phyloP scores from a whole-genome alignment of 2,888 invertebrate genomes.

The Agapetus fuscipes region DNA sequence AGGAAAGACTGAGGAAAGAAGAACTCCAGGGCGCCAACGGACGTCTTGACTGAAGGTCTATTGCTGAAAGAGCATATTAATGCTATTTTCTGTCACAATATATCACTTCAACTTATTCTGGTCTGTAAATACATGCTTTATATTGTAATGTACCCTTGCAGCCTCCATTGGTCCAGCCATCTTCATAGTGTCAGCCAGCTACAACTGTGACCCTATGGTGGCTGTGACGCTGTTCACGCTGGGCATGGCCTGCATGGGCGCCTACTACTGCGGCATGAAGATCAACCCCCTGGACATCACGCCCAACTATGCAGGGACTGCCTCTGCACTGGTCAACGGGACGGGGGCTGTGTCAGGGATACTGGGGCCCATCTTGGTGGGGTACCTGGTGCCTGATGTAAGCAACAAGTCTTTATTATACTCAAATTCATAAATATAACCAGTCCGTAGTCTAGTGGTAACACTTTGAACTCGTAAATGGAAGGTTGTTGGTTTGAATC shows the following conservation, averaged over 20 bases:
- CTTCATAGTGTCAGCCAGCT: slow-evolving; percentile 52
- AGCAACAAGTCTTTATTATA: no score
- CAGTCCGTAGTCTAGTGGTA: no score
- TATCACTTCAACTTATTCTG: no score
- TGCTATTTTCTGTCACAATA: no score
- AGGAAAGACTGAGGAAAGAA: no score
- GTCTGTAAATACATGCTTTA: no score
- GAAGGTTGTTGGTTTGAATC: no score
- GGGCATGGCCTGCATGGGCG: slow-evolving; percentile 57
- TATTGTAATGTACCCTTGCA: slow-evolving; percentile 26
- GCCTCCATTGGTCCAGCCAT: slow-evolving; percentile 54
- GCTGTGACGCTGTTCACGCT: slow-evolving; percentile 48
- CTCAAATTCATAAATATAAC: no score
- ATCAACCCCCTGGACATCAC: slow-evolving; percentile 56
- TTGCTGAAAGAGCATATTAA: no score
- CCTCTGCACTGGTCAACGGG: slow-evolving; percentile 55
- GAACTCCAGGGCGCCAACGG: no score
- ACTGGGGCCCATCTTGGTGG: slow-evolving; percentile 49
- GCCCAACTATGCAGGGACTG: slow-evolving; percentile 53
- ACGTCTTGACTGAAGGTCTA: no score
- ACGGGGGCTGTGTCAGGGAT: slow-evolving; percentile 53
- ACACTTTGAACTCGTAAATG: no score
- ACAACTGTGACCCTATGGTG: slow-evolving; percentile 45
- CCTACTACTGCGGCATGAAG: slow-evolving; percentile 58
- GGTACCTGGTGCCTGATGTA: slow-evolving; percentile 50